A percentile compares a stretch with the other conserved stretches of the same genome.
Conservation (phyloP, 2,113 vertebrate genomes). For the Leptobrachium leishanense region DNA sequence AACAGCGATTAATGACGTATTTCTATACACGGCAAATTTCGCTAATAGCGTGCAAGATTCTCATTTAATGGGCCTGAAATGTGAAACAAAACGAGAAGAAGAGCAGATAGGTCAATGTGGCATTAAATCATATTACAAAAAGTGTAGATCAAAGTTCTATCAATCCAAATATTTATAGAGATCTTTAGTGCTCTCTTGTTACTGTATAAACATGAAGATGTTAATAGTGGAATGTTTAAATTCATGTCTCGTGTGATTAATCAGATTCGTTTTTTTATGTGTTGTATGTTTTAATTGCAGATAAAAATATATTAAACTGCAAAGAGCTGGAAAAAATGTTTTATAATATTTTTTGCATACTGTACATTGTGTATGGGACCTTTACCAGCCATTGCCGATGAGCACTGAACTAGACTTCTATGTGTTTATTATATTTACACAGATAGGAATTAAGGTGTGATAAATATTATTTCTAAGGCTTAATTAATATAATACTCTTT, state of each 20-base stretch:
- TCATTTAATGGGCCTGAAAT: slow-evolving; percentile 4
- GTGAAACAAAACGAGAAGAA: slow-evolving; percentile 7
- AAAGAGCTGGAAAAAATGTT: no score
- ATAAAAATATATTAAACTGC: no score
- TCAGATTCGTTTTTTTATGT: no score
- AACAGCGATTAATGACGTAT: background rate
- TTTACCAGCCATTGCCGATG: no score
- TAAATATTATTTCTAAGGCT: no score
- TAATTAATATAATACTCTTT: no score
- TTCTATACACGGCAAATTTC: slow-evolving; percentile 10
- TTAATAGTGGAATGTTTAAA: background rate
- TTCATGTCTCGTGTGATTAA: background rate
- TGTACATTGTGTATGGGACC: no score
- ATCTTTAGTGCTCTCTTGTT: background rate
- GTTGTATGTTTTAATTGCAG: no score
- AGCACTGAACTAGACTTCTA: no score
- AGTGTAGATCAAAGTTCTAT: slow-evolving; percentile 4
- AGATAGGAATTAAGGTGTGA: no score
- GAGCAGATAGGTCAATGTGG: background rate
- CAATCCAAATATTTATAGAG: background rate
- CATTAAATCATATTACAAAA: background rate
- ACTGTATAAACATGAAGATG: background rate
- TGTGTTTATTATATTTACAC: no score
- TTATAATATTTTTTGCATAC: no score
- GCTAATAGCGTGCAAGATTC: background rate